Evolutionary conservation across 2,797 vertebrate species (phyloP).

Genomic region (Oreonectes daqikongensis): DNA sequence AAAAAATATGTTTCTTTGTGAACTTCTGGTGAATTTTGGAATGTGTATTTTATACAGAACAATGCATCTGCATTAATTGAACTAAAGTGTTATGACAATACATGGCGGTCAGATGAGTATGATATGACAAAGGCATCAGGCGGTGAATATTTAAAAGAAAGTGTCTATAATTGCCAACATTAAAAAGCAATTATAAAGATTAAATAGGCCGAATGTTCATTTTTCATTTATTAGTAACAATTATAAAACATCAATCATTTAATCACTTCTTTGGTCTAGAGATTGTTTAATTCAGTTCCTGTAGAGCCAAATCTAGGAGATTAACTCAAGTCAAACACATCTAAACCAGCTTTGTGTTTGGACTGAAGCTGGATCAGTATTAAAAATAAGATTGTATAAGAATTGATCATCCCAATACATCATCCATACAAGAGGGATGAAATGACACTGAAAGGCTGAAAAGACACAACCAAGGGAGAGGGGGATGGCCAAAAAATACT

Average conservation of each 20-base stretch:
- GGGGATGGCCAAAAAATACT: too few relatives aligned
- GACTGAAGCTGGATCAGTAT: too few relatives aligned
- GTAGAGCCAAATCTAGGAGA: neutral
- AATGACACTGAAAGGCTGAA: too few relatives aligned
- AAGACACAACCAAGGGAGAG: too few relatives aligned
- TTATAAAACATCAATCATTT: neutral
- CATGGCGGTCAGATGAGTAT: conserved; percentile 8
- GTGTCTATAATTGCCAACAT: neutral
- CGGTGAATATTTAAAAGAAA: neutral
- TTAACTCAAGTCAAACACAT: neutral
- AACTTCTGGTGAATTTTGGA: neutral
- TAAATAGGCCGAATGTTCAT: neutral
- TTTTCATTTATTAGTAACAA: neutral
- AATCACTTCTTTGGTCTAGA: neutral
- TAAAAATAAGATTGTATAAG: too few relatives aligned
- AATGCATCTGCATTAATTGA: neutral
- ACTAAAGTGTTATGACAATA: conserved; percentile 4
- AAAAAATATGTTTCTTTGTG: neutral
- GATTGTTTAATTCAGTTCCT: neutral
- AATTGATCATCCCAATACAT: too few relatives aligned
- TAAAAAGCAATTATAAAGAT: neutral
- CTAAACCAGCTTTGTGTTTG: neutral
- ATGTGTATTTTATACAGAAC: neutral
- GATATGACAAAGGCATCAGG: neutral
- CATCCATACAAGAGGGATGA: too few relatives aligned